These are phyloP conservation scores for Drosophila crucigera DNA, from an alignment of 2,888 invertebrate genomes.

Conservation along the genomic window DNA sequence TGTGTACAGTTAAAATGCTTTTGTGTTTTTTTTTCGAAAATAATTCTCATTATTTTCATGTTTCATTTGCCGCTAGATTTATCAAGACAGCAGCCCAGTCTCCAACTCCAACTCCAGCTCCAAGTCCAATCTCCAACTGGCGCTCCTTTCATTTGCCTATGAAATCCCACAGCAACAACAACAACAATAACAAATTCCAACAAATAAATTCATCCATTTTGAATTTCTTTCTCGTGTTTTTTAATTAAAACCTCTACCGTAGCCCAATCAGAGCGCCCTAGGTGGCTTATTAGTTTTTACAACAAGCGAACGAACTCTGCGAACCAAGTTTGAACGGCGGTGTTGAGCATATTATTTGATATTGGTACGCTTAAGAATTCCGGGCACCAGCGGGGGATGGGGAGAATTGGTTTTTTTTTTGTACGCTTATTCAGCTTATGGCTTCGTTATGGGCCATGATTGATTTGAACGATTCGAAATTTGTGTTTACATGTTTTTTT, in stretches of 20 bases:
- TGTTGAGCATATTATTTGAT: slow-evolving; percentile 80
- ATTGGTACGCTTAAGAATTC: slow-evolving; percentile 27
- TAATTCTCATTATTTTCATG: slow-evolving; percentile 81
- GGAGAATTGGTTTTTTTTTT: slow-evolving; percentile 25
- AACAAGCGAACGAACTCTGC: slow-evolving; percentile 59
- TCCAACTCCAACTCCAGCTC: slow-evolving; percentile 7
- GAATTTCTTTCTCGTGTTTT: slow-evolving; percentile 68
- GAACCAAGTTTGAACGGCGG: slow-evolving; percentile 30
- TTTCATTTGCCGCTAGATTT: slow-evolving; percentile 78
- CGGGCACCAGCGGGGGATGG: slow-evolving; percentile 1
- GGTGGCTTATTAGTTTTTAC: slow-evolving; percentile 83
- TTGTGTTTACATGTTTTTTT: slow-evolving; percentile 38
- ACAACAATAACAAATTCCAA: slow-evolving; percentile 13
- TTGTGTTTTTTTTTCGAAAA: slow-evolving; percentile 55
- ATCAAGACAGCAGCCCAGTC: slow-evolving; percentile 48
- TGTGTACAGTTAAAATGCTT: slow-evolving; percentile 65
- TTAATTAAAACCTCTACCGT: slow-evolving; percentile 82
- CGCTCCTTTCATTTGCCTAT: slow-evolving; percentile 74
- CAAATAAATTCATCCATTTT: slow-evolving; percentile 39
- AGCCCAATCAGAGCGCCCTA: slow-evolving; percentile 84
- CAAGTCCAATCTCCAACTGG: slow-evolving; percentile 34
- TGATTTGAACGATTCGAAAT: slow-evolving; percentile 75
- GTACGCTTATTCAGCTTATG: slow-evolving; percentile 45
- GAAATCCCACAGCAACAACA: slow-evolving; percentile 14
- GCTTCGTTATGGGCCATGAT: slow-evolving; percentile 75